Evolutionary conservation across 1,140 invertebrate genomes (phyloP).

Genomic region (Micrasema minimum): DNA sequence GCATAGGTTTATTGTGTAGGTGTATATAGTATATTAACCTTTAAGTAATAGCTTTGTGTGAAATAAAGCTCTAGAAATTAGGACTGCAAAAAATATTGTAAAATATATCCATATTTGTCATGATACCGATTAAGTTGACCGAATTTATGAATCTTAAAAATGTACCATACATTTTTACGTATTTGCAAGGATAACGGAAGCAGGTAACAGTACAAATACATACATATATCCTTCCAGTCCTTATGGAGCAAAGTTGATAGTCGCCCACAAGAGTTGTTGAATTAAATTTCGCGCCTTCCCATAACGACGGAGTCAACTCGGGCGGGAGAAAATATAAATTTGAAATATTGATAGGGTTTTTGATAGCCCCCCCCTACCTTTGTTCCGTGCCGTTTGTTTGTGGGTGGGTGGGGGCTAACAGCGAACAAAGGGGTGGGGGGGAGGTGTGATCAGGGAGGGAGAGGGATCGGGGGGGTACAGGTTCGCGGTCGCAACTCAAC

Average conservation of each 20-base stretch:
- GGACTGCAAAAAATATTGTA: too few relatives aligned
- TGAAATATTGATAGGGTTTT: slow-evolving; percentile 54
- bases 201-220: too few relatives aligned
- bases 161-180: too few relatives aligned
- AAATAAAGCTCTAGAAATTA: too few relatives aligned
- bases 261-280: slow-evolving; percentile 40
- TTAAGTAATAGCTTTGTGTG: too few relatives aligned
- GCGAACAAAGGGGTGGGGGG: neutral
- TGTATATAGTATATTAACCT: too few relatives aligned
- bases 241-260: slow-evolving; percentile 25
- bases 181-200: too few relatives aligned
- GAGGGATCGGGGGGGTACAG: slow-evolving; percentile 4
- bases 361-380: slow-evolving; percentile 46
- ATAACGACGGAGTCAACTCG: slow-evolving; percentile 43
- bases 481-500: slow-evolving; percentile 48
- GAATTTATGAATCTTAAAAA: too few relatives aligned
- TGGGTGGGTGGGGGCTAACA: slow-evolving; percentile 5
- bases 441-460: neutral
- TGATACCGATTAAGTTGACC: too few relatives aligned
- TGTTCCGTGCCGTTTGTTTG: slow-evolving; percentile 41
- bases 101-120: too few relatives aligned
- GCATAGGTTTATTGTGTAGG: too few relatives aligned
- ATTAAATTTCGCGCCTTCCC: slow-evolving; percentile 49
- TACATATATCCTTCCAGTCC: slow-evolving; percentile 20
- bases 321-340: slow-evolving; percentile 53